These are phyloP conservation scores for Anguilla japonica DNA, from an alignment of 2,113 vertebrate genomes.

Conservation along the genomic window DNA sequence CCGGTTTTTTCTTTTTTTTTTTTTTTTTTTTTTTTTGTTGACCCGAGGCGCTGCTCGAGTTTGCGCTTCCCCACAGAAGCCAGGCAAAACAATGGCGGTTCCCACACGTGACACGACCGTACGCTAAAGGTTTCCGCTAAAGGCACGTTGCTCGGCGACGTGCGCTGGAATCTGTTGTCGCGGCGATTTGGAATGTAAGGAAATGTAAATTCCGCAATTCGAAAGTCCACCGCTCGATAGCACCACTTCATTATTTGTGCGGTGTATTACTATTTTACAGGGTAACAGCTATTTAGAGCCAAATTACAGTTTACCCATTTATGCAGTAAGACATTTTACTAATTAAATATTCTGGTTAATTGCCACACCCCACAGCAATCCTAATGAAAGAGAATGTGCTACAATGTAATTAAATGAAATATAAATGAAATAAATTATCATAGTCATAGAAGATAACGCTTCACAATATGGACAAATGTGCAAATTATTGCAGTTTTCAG, in stretches of 20 bases:
- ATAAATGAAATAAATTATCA: too few species aligned
- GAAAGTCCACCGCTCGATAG: not conserved
- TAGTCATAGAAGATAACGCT: too few species aligned
- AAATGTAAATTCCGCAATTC: not conserved
- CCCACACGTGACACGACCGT: not conserved
- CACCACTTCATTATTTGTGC: not conserved
- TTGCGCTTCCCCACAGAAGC: not conserved
- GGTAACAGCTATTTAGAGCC: not conserved
- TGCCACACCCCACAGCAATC: too few species aligned
- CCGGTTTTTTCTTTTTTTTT: too few species aligned
- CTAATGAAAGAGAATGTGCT: too few species aligned
- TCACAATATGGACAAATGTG: too few species aligned
- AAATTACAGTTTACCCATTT: not conserved
- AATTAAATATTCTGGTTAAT: too few species aligned
- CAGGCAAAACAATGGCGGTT: not conserved
- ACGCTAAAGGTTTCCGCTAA: not conserved
- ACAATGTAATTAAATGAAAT: too few species aligned
- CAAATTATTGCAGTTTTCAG: too few species aligned
- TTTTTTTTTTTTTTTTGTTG: not conserved
- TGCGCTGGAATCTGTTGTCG: not conserved
- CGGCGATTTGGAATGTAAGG: not conserved
- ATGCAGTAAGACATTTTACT: not conserved
- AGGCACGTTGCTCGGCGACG: not conserved
- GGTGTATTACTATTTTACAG: not conserved
- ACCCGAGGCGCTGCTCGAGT: not conserved